These are phyloP conservation scores for Cotesia chilonis DNA, from an alignment of 1,140 invertebrate genomes.

Conservation along the genomic window DNA sequence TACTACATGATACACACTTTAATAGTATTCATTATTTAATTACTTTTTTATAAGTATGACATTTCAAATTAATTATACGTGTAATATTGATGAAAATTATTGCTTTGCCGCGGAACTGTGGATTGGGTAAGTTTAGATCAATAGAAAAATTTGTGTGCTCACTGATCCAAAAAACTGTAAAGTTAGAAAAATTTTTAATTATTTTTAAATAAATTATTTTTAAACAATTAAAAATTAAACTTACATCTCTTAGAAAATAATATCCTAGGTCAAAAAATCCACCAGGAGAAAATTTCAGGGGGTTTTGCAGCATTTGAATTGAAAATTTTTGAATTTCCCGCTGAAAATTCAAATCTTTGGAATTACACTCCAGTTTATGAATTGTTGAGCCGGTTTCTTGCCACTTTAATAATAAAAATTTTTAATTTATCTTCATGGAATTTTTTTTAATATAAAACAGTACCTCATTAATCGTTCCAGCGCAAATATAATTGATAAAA, in stretches of 20 bases:
- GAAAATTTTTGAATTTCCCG: slow-evolving; percentile 8
- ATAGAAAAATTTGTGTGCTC: neutral
- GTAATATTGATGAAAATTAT: neutral
- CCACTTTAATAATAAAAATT: slow-evolving; percentile 2
- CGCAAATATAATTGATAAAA: neutral
- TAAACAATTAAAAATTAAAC: neutral
- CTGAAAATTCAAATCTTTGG: neutral
- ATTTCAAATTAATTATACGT: neutral
- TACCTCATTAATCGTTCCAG: neutral
- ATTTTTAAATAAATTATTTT: too few relatives aligned
- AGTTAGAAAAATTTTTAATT: too few relatives aligned
- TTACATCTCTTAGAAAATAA: neutral
- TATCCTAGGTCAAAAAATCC: neutral
- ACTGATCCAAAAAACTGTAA: neutral
- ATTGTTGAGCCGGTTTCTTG: neutral
- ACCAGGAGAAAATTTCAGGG: neutral
- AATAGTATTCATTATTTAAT: too few relatives aligned
- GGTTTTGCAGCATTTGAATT: slow-evolving; percentile 5
- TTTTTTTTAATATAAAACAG: neutral
- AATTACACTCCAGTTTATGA: neutral
- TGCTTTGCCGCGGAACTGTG: neutral
- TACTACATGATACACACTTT: too few relatives aligned
- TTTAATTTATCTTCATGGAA: neutral
- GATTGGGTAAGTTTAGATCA: neutral
- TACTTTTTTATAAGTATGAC: too few relatives aligned